phyloP scores from a whole-genome alignment of 2,888 invertebrate species.

The Incurvaria masculella region DNA sequence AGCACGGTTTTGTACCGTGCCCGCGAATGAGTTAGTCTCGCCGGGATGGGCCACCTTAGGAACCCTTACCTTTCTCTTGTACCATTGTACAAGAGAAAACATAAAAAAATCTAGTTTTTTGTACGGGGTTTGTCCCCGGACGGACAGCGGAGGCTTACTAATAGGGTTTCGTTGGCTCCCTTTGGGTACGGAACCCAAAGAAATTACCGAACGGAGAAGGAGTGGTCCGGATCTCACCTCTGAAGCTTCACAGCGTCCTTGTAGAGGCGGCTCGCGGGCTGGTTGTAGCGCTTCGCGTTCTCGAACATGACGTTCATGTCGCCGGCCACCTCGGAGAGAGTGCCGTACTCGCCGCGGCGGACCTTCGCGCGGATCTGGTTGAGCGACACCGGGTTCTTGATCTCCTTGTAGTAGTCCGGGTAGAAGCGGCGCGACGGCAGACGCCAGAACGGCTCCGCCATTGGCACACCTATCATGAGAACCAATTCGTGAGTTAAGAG shows the following conservation, averaged over 20 bases:
- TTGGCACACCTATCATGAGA: conserved; percentile 61
- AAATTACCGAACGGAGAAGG: too few species aligned
- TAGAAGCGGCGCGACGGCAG: conserved; percentile 88
- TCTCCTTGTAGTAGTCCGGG: conserved; percentile 97
- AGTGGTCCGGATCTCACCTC: too few species aligned
- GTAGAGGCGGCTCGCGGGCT: conserved; percentile 74
- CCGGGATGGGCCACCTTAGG: too few species aligned
- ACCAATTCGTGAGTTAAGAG: conserved; percentile 1
- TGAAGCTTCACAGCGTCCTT: conserved; percentile 83
- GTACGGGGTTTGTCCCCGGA: too few species aligned
- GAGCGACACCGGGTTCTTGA: conserved; percentile 92
- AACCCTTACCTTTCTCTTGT: too few species aligned
- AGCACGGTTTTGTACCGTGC: too few species aligned
- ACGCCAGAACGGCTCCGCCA: conserved; percentile 91
- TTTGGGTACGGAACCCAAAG: too few species aligned
- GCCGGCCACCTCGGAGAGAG: conserved; percentile 83
- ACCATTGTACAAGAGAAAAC: too few species aligned
- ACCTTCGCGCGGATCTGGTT: conserved; percentile 86
- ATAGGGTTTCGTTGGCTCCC: too few species aligned
- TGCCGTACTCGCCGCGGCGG: conserved; percentile 77
- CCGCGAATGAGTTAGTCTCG: too few species aligned
- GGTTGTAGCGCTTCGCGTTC: conserved; percentile 89
- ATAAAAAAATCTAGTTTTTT: too few species aligned
- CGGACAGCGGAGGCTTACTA: too few species aligned
- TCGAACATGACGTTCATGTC: conserved; percentile 97